A percentile compares a stretch with the other conserved stretches of the same genome.
Conservation (phyloP, 2,888 invertebrate species). For the Agriopis leucophaearia region DNA sequence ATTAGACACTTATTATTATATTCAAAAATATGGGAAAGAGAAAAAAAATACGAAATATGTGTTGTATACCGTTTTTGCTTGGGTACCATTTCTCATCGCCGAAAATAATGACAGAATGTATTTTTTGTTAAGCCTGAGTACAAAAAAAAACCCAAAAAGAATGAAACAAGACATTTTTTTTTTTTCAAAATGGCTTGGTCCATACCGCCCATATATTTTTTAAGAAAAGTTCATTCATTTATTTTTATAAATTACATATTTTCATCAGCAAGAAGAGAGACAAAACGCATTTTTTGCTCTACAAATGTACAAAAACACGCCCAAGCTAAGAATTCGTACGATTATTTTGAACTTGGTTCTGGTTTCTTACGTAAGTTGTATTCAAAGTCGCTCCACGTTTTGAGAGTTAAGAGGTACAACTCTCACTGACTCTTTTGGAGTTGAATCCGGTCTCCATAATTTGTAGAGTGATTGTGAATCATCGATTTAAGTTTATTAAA, state of each 20-base stretch:
- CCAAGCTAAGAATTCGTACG: background rate
- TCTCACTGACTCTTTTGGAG: conserved; percentile 8
- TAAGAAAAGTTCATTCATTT: too few relatives aligned
- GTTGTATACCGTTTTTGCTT: too few relatives aligned
- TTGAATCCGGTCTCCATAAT: conserved; percentile 5
- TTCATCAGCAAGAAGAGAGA: background rate
- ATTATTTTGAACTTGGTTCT: conserved; percentile 18
- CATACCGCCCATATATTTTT: too few relatives aligned
- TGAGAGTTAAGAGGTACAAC: conserved; percentile 1
- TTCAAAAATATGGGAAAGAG: too few relatives aligned
- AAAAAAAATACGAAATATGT: too few relatives aligned
- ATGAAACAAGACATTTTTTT: too few relatives aligned
- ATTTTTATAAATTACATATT: background rate
- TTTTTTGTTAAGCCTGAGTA: too few relatives aligned
- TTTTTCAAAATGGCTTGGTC: too few relatives aligned
- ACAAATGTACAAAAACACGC: background rate
- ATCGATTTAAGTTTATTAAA: background rate
- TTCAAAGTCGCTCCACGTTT: conserved; percentile 12
- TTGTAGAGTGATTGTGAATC: background rate
- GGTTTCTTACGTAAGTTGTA: conserved; percentile 10
- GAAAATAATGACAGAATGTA: too few relatives aligned
- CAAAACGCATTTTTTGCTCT: background rate
- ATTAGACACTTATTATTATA: too few relatives aligned
- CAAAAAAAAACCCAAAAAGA: too few relatives aligned
- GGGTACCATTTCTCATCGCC: too few relatives aligned